Evolutionary conservation across 2,113 vertebrate genomes (phyloP).

Genomic region (Cranoglanis bouderius): DNA sequence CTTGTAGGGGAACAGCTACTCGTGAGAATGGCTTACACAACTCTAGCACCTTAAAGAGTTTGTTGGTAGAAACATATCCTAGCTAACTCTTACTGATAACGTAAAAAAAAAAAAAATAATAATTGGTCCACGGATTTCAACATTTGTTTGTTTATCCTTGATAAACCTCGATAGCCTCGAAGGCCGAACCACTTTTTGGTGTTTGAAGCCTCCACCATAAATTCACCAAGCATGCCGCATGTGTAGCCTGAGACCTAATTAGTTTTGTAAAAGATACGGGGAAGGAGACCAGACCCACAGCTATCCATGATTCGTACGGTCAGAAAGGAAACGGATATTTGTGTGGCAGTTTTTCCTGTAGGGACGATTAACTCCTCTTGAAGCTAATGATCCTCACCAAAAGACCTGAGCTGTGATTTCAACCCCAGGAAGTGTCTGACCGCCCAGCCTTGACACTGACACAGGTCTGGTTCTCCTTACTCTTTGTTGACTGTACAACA

Average conservation of each 20-base stretch:
- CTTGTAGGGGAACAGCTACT: background rate
- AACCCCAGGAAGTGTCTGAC: slow-evolving; percentile 48
- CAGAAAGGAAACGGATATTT: slow-evolving; percentile 20
- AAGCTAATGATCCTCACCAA: slow-evolving; percentile 59
- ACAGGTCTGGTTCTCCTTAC: background rate
- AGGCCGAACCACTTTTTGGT: background rate
- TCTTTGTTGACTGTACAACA: background rate
- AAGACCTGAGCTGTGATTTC: slow-evolving; percentile 30
- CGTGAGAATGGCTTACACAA: background rate
- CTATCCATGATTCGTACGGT: slow-evolving; percentile 15
- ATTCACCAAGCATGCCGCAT: background rate
- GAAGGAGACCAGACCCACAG: slow-evolving; percentile 19
- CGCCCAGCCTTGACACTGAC: slow-evolving; percentile 57
- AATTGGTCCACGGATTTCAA: background rate
- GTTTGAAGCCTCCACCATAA: background rate
- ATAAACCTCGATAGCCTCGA: background rate
- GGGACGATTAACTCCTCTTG: slow-evolving; percentile 57
- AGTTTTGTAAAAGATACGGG: background rate
- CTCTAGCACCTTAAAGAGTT: background rate
- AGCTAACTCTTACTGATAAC: background rate
- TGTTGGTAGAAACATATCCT: background rate
- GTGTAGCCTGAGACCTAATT: background rate
- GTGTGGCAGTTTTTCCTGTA: background rate
- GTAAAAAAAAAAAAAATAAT: background rate
- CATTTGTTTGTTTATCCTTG: background rate